phyloP scores from a whole-genome alignment of 2,888 invertebrate species.

The Panorpa germanica region DNA sequence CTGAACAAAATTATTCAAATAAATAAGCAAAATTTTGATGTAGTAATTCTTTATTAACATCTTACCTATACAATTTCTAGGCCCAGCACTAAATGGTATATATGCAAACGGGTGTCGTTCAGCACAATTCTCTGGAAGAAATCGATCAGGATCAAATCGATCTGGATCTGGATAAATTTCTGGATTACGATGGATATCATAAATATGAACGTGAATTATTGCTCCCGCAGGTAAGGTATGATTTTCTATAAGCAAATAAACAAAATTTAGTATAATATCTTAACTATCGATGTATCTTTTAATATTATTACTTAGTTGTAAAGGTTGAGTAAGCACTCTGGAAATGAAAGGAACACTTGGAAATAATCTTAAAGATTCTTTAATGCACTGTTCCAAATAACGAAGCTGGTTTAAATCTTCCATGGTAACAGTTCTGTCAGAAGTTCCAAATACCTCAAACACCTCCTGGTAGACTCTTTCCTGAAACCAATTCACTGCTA shows the following conservation, averaged over 20 bases:
- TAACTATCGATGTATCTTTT: too few relatives aligned
- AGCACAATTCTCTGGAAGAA: conserved; percentile 34
- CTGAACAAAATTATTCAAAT: too few relatives aligned
- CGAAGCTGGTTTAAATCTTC: too few relatives aligned
- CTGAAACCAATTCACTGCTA: too few relatives aligned
- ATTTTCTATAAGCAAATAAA: conserved; percentile 32
- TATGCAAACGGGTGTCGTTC: conserved; percentile 40
- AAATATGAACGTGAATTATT: conserved; percentile 37
- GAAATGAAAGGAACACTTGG: conserved; percentile 20
- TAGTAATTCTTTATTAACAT: conserved; percentile 4
- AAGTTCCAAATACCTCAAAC: conserved; percentile 22
- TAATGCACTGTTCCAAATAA: conserved; percentile 23
- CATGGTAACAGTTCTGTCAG: conserved; percentile 20
- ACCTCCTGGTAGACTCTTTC: too few relatives aligned
- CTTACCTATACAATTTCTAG: conserved; percentile 46
- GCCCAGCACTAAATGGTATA: conserved; percentile 48
- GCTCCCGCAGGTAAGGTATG: too few relatives aligned
- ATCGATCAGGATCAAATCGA: conserved; percentile 35
- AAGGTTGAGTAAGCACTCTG: conserved; percentile 17
- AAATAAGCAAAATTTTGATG: background rate
- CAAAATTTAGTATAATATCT: too few relatives aligned
- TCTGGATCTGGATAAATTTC: conserved; percentile 41
- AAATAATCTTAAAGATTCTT: conserved; percentile 22
- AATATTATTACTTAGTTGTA: conserved; percentile 18
- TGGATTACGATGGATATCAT: conserved; percentile 41